Evolutionary conservation across 53 echinoderm and acorn worm species (phyloP).

Genomic region (Echinometra lucunter): DNA sequence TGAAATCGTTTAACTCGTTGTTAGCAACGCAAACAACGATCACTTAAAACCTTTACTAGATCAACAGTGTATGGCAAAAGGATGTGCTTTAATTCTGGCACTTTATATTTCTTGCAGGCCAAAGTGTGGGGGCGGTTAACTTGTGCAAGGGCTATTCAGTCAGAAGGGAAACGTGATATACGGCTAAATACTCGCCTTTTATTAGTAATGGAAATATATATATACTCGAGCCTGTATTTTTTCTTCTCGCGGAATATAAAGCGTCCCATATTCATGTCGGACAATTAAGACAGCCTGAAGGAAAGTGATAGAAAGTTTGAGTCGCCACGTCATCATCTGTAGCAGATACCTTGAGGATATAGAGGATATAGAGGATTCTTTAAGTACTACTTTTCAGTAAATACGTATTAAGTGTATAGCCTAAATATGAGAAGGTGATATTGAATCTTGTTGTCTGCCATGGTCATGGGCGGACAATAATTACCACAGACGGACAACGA

Average conservation of each 20-base stretch:
- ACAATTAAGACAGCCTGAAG: not conserved
- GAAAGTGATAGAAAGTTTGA: not conserved
- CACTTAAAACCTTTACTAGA: not conserved
- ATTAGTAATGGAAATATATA: too few relatives aligned
- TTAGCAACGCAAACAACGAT: constrained; percentile 9
- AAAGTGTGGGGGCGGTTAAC: too few relatives aligned
- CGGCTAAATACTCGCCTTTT: too few relatives aligned
- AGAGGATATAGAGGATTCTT: too few relatives aligned
- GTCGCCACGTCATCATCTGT: not conserved
- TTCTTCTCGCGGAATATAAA: not conserved
- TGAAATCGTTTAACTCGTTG: not conserved
- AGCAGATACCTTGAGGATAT: not conserved
- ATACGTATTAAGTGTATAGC: not conserved
- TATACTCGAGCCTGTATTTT: not conserved
- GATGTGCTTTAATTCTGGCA: not conserved
- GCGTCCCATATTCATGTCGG: not conserved
- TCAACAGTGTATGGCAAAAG: not conserved
- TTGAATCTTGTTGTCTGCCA: too few relatives aligned
- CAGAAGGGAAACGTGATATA: too few relatives aligned
- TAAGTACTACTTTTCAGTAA: too few relatives aligned
- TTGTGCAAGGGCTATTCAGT: too few relatives aligned
- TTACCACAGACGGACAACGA: too few relatives aligned
- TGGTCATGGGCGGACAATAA: too few relatives aligned
- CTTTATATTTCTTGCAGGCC: too few relatives aligned
- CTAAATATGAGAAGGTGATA: not conserved